Percentiles rank a stretch among this genome's conserved stretches.
These are phyloP conservation scores for Zaprionus nigranus DNA, from an alignment of 1,140 invertebrate genomes.

Conservation along the genomic window DNA sequence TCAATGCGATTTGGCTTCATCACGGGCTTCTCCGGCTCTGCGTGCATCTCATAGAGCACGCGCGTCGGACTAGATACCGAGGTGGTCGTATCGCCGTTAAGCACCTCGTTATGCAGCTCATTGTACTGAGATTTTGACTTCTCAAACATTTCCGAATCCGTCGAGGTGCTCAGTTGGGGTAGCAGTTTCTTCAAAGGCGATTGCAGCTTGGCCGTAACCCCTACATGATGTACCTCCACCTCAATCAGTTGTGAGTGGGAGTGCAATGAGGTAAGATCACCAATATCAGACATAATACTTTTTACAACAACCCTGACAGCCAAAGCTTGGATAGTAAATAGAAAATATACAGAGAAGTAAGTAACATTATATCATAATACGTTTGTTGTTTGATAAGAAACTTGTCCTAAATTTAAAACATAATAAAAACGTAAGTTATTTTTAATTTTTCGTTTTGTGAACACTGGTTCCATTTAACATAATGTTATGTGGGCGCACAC, in stretches of 20 bases:
- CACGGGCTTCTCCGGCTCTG: conserved; percentile 45
- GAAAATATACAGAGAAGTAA: background rate
- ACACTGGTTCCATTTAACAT: background rate
- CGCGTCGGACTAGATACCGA: conserved; percentile 27
- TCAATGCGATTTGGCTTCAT: conserved; percentile 69
- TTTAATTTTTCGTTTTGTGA: background rate
- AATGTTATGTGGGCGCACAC: background rate
- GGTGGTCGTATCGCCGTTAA: conserved; percentile 43
- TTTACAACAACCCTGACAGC: background rate
- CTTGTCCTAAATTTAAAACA: background rate
- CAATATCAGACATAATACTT: conserved; percentile 64
- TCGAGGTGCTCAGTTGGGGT: conserved; percentile 57
- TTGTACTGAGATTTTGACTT: conserved; percentile 53
- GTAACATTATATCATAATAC: background rate
- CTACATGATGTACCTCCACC: conserved; percentile 76
- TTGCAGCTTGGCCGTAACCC: conserved; percentile 74
- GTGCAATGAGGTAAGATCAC: conserved; percentile 51
- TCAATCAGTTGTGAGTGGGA: conserved; percentile 72
- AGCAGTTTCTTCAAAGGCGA: conserved; percentile 68
- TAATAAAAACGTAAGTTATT: background rate
- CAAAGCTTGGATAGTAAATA: background rate
- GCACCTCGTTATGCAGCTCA: conserved; percentile 57
- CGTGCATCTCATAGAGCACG: conserved; percentile 71
- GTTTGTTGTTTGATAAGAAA: background rate
- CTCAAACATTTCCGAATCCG: conserved; percentile 62